These are phyloP conservation scores for Pteruthius melanotis DNA, from an alignment of 2,113 vertebrate genomes.

Conservation along the genomic window DNA sequence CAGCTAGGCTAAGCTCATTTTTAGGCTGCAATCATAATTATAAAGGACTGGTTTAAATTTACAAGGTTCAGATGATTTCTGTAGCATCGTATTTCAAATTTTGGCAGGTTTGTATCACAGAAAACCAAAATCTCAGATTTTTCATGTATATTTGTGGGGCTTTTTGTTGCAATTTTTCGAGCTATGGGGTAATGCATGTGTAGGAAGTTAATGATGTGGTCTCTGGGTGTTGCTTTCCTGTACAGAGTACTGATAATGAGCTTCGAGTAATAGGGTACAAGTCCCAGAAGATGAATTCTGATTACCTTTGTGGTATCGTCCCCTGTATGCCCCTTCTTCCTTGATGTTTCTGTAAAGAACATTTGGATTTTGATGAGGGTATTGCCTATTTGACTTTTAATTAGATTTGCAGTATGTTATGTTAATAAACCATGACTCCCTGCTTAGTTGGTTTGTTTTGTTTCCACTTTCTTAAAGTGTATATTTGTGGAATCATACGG, in stretches of 20 bases:
- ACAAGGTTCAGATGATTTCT: not conserved
- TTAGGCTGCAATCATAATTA: not conserved
- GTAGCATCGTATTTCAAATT: not conserved
- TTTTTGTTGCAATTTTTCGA: constrained; percentile 68
- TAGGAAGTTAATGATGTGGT: constrained; percentile 82
- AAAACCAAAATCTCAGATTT: not conserved
- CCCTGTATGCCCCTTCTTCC: constrained; percentile 67
- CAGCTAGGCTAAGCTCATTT: not conserved
- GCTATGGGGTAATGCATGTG: constrained; percentile 77
- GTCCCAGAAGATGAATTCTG: constrained; percentile 86
- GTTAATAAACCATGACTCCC: constrained; percentile 58
- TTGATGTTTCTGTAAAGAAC: constrained; percentile 79
- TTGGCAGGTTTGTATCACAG: not conserved
- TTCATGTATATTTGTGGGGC: not conserved
- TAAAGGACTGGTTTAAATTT: not conserved
- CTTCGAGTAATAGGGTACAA: constrained; percentile 79
- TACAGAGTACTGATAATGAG: constrained; percentile 87
- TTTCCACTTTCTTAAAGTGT: not conserved
- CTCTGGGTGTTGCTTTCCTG: constrained; percentile 83
- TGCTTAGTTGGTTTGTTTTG: not conserved
- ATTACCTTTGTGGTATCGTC: constrained; percentile 72
- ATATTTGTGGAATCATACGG: not conserved
- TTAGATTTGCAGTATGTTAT: constrained; percentile 71
- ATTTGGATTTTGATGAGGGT: constrained; percentile 77
- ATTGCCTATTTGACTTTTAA: constrained; percentile 76